Evolutionary conservation across 2,888 invertebrate species (phyloP).

Genomic region (Phyto melanocephala): DNA sequence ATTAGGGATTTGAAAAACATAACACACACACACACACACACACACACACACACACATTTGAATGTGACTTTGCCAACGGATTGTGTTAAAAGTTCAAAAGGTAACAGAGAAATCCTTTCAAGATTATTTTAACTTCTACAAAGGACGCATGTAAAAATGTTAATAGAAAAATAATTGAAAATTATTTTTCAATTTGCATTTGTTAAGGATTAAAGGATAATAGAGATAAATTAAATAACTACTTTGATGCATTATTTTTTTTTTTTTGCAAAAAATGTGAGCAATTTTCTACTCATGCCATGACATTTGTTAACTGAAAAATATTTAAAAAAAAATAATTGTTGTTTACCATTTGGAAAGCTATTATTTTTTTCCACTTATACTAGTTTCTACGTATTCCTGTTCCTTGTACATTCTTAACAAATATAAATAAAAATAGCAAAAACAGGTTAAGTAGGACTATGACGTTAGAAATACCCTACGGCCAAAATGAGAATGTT

Average conservation of each 20-base stretch:
- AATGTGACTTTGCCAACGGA: not conserved
- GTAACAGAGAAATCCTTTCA: not conserved
- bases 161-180: not conserved
- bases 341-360: too few species aligned
- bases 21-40: not conserved
- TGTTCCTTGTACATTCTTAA: too few species aligned
- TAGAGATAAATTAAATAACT: not conserved
- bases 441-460: slow-evolving; percentile 5
- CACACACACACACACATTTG: not conserved
- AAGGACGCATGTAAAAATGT: slow-evolving; percentile 3
- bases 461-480: not conserved
- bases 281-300: too few species aligned
- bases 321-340: too few species aligned
- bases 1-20: slow-evolving; percentile 56
- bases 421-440: slow-evolving; percentile 17
- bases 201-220: not conserved
- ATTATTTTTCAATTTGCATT: not conserved
- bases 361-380: too few species aligned
- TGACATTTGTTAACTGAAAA: too few species aligned
- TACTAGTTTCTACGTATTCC: too few species aligned
- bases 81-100: not conserved
- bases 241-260: too few species aligned
- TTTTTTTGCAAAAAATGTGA: too few species aligned
- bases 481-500: too few species aligned
- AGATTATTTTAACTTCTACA: slow-evolving; percentile 20